Conservation (phyloP, 2,797 vertebrate species). For the Prionace glauca region DNA sequence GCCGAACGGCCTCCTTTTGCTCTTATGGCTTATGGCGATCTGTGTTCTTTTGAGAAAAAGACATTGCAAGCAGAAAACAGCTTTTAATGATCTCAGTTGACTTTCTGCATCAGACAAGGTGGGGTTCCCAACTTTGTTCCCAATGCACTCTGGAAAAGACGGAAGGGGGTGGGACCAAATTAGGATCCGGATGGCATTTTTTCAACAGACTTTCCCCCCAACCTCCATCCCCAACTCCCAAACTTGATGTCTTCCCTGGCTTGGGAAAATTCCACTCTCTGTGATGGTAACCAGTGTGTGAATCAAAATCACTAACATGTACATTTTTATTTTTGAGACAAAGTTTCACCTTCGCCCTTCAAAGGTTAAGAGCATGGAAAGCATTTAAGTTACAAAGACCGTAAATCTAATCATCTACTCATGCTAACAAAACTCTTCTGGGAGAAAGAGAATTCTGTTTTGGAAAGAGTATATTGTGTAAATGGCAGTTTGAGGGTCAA, state of each 20-base stretch:
- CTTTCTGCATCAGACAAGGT: no score
- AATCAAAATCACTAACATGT: background rate
- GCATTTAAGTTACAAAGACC: slow-evolving; percentile 19
- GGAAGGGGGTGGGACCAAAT: no score
- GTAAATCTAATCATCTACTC: slow-evolving; percentile 1
- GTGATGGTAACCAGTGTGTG: background rate
- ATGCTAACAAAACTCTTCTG: background rate
- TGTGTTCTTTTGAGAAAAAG: no score
- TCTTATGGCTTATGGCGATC: no score
- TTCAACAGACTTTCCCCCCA: no score
- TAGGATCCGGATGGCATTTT: no score
- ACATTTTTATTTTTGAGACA: background rate
- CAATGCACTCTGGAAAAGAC: background rate
- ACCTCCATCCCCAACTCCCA: no score
- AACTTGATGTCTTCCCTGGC: no score
- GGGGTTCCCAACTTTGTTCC: background rate
- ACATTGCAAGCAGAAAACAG: no score
- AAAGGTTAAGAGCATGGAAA: slow-evolving; percentile 22
- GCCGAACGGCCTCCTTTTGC: no score
- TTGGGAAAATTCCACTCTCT: background rate
- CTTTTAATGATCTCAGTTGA: no score
- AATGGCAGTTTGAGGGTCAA: slow-evolving; percentile 27
- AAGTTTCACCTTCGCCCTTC: background rate
- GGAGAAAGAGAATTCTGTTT: slow-evolving; percentile 35
- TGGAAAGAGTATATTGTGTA: slow-evolving; percentile 25